Percentiles rank a stretch among this genome's conserved stretches.
Conservation (phyloP, 1,140 invertebrate species). For the Pseudomyrmex pallidus region DNA sequence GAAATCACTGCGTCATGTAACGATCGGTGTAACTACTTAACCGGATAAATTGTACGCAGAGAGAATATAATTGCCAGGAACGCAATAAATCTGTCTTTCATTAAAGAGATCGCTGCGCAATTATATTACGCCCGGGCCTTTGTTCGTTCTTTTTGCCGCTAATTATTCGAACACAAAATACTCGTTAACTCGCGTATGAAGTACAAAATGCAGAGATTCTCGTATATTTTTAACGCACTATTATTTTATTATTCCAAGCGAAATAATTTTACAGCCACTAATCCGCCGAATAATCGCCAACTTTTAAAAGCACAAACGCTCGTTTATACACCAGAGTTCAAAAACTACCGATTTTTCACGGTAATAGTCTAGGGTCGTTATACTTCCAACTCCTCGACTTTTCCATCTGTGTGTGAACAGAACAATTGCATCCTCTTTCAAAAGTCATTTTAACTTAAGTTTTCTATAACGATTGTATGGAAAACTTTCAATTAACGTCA, state of each 20-base stretch:
- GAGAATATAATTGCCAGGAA: constrained; percentile 23
- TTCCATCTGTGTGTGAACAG: neutral
- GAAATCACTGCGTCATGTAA: constrained; percentile 25
- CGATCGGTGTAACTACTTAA: constrained; percentile 34
- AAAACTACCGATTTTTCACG: neutral
- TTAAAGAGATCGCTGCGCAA: constrained; percentile 12
- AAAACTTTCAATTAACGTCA: no score
- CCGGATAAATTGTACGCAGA: constrained; percentile 38
- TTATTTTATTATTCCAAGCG: neutral
- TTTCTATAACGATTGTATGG: no score
- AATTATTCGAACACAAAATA: constrained; percentile 38
- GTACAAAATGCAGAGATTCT: neutral
- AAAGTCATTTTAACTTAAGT: no score
- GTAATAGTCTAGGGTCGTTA: neutral
- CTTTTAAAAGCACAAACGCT: neutral
- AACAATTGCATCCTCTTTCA: no score
- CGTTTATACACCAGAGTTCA: neutral
- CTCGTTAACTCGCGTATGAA: constrained; percentile 22
- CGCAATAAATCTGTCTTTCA: constrained; percentile 45
- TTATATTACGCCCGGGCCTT: constrained; percentile 9
- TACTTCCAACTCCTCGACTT: neutral
- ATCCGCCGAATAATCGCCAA: neutral
- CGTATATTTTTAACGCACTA: neutral
- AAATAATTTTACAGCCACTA: constrained; percentile 27
- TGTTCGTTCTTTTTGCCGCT: constrained; percentile 31